A percentile compares a stretch with the other conserved stretches of the same genome.
Conservation (phyloP, 2,888 invertebrate species). For the Tethea ocularis region DNA sequence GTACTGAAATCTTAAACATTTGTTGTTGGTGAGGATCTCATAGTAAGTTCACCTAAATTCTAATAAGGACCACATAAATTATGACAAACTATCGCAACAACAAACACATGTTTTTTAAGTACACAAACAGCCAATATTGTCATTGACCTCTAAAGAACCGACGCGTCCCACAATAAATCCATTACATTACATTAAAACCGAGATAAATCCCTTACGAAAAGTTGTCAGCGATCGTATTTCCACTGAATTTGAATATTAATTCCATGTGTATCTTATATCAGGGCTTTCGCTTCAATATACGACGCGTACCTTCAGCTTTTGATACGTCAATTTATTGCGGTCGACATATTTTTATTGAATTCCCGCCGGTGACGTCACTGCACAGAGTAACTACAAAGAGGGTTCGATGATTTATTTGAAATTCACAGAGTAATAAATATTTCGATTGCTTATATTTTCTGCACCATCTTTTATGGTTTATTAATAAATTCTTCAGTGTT, state of each 20-base stretch:
- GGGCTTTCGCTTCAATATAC: constrained; percentile 32
- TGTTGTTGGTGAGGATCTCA: too few species aligned
- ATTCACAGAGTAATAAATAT: constrained; percentile 2
- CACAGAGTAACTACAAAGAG: background rate
- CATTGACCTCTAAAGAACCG: background rate
- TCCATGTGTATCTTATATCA: constrained; percentile 48
- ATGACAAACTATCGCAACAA: background rate
- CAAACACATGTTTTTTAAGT: background rate
- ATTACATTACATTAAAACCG: constrained; percentile 18
- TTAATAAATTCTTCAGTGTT: background rate
- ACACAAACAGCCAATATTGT: background rate
- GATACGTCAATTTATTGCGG: constrained; percentile 61
- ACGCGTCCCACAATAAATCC: constrained; percentile 9
- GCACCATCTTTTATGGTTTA: background rate
- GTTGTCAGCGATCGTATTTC: constrained; percentile 41
- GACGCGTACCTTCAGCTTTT: constrained; percentile 32
- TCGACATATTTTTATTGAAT: constrained; percentile 34
- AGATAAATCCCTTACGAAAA: constrained; percentile 40
- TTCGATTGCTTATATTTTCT: constrained; percentile 1
- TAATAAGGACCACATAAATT: too few species aligned
- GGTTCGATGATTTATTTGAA: background rate
- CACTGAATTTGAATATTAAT: constrained; percentile 48
- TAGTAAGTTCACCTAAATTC: too few species aligned
- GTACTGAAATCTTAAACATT: too few species aligned
- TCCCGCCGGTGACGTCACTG: constrained; percentile 31